Percentiles rank a stretch among this genome's conserved stretches.
Evolutionary conservation across 2,113 vertebrate species (phyloP).

Genomic region (Guaruba guarouba): DNA sequence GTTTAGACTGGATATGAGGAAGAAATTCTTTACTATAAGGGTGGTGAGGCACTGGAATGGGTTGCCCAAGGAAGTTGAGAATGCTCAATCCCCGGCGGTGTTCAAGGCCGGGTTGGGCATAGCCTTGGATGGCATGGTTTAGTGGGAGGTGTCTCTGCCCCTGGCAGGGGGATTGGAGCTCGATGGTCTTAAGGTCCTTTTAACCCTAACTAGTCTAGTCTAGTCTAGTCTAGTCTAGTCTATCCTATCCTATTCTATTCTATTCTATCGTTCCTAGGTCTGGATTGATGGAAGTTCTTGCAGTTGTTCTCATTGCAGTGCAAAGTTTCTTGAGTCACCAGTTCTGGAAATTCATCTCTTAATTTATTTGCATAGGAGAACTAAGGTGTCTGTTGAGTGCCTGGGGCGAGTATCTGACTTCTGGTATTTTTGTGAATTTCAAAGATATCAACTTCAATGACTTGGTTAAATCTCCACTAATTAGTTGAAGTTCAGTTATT

Average conservation of each 20-base stretch:
- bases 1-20: too few relatives aligned
- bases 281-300: not conserved
- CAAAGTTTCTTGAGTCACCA: not conserved
- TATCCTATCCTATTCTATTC: too few relatives aligned
- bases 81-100: accelerated
- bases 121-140: too few relatives aligned
- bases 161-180: too few relatives aligned
- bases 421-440: conserved; percentile 2
- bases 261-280: not conserved
- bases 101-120: too few relatives aligned
- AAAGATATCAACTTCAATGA: not conserved
- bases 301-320: not conserved
- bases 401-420: not conserved
- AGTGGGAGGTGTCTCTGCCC: too few relatives aligned
- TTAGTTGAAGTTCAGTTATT: conserved; percentile 28
- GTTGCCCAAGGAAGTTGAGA: too few relatives aligned
- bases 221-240: too few relatives aligned
- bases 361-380: not conserved
- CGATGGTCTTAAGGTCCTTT: too few relatives aligned
- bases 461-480: conserved; percentile 4
- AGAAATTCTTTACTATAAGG: too few relatives aligned
- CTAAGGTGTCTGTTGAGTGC: not conserved
- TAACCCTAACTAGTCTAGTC: too few relatives aligned
- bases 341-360: not conserved
- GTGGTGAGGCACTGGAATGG: too few relatives aligned